These are phyloP conservation scores for Etia nguti DNA, from an alignment of 2,113 vertebrate species.

Conservation along the genomic window DNA sequence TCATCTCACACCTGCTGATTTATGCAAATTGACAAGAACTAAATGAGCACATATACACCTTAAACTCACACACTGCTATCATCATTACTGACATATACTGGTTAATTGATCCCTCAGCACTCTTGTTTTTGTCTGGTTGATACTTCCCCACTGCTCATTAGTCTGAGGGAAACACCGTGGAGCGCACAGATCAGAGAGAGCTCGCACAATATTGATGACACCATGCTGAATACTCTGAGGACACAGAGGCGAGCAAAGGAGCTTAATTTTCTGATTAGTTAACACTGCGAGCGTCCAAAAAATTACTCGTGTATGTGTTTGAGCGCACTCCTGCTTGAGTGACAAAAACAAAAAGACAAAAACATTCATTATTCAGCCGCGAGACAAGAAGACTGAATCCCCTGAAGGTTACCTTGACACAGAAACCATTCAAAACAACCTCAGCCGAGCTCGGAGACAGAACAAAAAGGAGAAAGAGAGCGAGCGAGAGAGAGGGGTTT, in stretches of 20 bases:
- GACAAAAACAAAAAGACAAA: neutral
- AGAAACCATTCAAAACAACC: constrained; percentile 22
- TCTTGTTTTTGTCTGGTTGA: constrained; percentile 39
- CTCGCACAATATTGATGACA: constrained; percentile 22
- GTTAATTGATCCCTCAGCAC: constrained; percentile 64
- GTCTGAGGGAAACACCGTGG: neutral
- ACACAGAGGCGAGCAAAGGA: neutral
- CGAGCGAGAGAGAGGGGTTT: neutral
- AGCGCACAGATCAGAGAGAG: neutral
- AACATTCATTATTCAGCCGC: constrained; percentile 30
- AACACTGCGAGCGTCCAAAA: neutral
- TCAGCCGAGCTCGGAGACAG: neutral
- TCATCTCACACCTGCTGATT: neutral
- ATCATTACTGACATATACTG: constrained; percentile 10
- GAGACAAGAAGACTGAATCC: constrained; percentile 8
- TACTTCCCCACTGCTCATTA: constrained; percentile 37
- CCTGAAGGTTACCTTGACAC: constrained; percentile 54
- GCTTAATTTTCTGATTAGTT: constrained; percentile 32
- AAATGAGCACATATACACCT: neutral
- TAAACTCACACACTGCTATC: neutral
- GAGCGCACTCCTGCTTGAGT: neutral
- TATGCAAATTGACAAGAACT: neutral
- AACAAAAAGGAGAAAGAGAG: neutral
- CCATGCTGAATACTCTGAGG: neutral
- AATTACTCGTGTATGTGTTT: neutral